phyloP scores from a whole-genome alignment of 2,888 invertebrate genomes.

The Drosophila eohydei region DNA sequence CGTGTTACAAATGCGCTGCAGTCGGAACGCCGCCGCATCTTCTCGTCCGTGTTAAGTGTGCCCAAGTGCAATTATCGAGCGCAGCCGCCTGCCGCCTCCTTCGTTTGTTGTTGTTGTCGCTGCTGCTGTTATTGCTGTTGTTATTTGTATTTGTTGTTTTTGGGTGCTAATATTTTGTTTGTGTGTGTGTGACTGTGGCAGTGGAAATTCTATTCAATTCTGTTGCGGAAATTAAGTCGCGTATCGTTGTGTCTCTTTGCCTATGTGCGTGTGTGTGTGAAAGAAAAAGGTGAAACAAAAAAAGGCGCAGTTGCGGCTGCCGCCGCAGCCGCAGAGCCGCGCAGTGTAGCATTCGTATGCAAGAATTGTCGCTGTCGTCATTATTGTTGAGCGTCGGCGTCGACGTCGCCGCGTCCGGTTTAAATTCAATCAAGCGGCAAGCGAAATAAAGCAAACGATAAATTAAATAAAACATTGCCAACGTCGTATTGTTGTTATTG shows the following conservation, averaged over 20 bases:
- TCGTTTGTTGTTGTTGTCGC: conserved; percentile 19
- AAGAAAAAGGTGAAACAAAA: conserved; percentile 66
- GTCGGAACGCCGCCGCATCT: conserved; percentile 17
- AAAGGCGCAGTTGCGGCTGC: conserved; percentile 56
- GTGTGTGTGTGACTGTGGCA: conserved; percentile 15
- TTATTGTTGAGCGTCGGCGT: conserved; percentile 36
- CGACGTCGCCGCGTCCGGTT: conserved; percentile 66
- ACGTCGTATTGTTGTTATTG: conserved; percentile 37
- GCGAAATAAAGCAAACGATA: conserved; percentile 39
- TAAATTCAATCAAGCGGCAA: conserved; percentile 80
- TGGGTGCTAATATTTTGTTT: conserved; percentile 63
- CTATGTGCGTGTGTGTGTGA: conserved; percentile 31
- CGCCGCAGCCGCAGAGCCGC: conserved; percentile 34
- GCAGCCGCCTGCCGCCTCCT: conserved; percentile 28
- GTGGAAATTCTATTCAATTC: conserved; percentile 51
- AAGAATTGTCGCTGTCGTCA: conserved; percentile 66
- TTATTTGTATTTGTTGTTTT: conserved; percentile 37
- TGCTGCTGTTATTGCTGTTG: conserved; percentile 22
- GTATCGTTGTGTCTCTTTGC: conserved; percentile 16
- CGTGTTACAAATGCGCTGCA: conserved; percentile 43
- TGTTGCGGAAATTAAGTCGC: conserved; percentile 56
- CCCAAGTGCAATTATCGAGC: conserved; percentile 63
- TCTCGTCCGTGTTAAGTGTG: conserved; percentile 26
- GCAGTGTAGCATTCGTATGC: conserved; percentile 60
- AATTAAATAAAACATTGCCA: conserved; percentile 44